These are phyloP conservation scores for Alligator mississippiensis DNA, from an alignment of 2,113 vertebrate genomes.

Conservation along the genomic window DNA sequence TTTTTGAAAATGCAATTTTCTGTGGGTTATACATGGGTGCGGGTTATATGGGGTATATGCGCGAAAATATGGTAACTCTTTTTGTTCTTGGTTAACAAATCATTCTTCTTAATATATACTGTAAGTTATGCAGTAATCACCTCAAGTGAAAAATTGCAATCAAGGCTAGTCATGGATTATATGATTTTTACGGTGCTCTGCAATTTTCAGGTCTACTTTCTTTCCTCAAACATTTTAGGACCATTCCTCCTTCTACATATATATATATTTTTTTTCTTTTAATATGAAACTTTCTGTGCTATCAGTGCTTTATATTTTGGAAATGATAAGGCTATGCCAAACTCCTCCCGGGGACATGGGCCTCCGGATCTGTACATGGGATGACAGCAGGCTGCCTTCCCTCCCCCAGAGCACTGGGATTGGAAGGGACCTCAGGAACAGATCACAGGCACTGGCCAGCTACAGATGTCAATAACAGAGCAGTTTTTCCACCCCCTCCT, in stretches of 20 bases:
- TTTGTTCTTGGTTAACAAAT: background rate
- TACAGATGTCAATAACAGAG: too few relatives aligned
- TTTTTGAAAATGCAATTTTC: too few relatives aligned
- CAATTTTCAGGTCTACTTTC: constrained; percentile 17
- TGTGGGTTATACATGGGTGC: too few relatives aligned
- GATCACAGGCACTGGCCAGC: too few relatives aligned
- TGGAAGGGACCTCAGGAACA: too few relatives aligned
- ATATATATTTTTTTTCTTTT: background rate
- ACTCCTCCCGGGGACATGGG: too few relatives aligned
- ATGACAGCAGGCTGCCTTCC: too few relatives aligned
- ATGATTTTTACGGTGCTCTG: background rate
- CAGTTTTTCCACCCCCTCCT: too few relatives aligned
- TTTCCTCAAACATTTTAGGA: background rate
- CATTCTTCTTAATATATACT: background rate
- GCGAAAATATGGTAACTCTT: rapidly evolving
- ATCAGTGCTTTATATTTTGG: background rate
- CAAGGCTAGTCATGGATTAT: background rate
- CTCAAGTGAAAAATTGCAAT: background rate
- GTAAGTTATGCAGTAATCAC: background rate
- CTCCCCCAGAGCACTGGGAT: too few relatives aligned
- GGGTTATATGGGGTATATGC: too few relatives aligned
- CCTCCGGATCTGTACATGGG: too few relatives aligned
- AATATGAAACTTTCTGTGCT: background rate
- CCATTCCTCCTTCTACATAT: rapidly evolving
- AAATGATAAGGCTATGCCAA: background rate